These are phyloP conservation scores for Leucoma salicis DNA, from an alignment of 2,888 invertebrate species.

Conservation along the genomic window DNA sequence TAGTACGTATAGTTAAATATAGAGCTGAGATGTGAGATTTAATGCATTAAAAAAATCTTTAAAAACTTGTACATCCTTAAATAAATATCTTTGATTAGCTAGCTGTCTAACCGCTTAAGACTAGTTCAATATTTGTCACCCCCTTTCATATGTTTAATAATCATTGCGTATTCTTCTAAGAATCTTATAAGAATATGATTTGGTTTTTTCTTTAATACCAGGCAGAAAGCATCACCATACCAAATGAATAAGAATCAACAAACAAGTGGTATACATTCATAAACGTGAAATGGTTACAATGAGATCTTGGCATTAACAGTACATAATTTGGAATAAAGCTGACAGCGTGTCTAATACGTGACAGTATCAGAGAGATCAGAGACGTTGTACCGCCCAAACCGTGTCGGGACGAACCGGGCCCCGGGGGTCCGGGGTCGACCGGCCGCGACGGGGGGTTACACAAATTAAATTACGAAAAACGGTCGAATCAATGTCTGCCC, in stretches of 20 bases:
- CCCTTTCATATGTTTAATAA: no score
- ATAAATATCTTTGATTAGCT: no score
- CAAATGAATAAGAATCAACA: conserved; percentile 18
- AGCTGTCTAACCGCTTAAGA: no score
- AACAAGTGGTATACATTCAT: conserved; percentile 16
- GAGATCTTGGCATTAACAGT: conserved; percentile 29
- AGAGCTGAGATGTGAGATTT: no score
- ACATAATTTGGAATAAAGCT: conserved; percentile 32
- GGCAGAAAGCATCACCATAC: conserved; percentile 14
- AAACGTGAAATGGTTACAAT: conserved; percentile 15
- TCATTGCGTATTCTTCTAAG: no score
- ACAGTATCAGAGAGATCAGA: conserved; percentile 45
- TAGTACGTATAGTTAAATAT: no score
- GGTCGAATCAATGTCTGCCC: conserved; percentile 46
- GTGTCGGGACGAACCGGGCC: conserved; percentile 46
- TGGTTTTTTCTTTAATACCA: no score
- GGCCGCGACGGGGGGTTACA: conserved; percentile 44
- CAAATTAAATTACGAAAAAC: conserved; percentile 57
- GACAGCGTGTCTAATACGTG: conserved; percentile 49
- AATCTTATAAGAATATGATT: no score
- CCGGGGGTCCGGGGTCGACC: conserved; percentile 25
- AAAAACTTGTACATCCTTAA: no score
- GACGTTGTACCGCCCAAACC: conserved; percentile 52
- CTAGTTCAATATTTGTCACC: no score
- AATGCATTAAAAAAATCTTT: no score